phyloP scores from a whole-genome alignment of 1,140 invertebrate species.

The Nixonia krombeini region DNA sequence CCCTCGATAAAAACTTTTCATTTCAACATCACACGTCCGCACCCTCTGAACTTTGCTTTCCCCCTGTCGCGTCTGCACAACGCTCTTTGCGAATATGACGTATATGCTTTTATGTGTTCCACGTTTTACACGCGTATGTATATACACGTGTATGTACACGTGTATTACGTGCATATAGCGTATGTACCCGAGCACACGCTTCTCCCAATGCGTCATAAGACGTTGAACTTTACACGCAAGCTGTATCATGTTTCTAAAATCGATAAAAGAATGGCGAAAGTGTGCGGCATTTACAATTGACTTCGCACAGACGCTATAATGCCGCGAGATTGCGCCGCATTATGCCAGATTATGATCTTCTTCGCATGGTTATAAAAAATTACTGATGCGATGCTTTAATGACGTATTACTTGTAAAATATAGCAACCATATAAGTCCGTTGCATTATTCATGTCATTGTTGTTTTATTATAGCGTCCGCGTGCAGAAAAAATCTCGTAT shows the following conservation, averaged over 20 bases:
- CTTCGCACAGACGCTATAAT: conserved; percentile 18
- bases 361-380: conserved; percentile 2
- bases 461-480: too few relatives aligned
- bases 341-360: neutral
- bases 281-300: conserved; percentile 39
- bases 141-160: conserved; percentile 4
- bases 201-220: conserved; percentile 42
- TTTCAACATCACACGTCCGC: conserved; percentile 34
- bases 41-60: conserved; percentile 25
- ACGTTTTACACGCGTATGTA: neutral
- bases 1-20: conserved; percentile 45
- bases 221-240: conserved; percentile 50
- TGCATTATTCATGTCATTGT: too few relatives aligned
- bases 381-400: neutral
- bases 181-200: neutral
- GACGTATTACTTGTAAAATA: too few relatives aligned
- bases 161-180: conserved; percentile 3
- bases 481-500: too few relatives aligned
- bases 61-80: conserved; percentile 18
- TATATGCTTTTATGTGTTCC: conserved; percentile 6
- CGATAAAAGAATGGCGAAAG: conserved; percentile 37
- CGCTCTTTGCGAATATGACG: conserved; percentile 19
- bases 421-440: too few relatives aligned
- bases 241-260: conserved; percentile 49
- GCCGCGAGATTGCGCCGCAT: neutral